Base-by-base conservation (phyloP, 1,140 invertebrate genomes). In the Hypsibius dujardini region DNA sequence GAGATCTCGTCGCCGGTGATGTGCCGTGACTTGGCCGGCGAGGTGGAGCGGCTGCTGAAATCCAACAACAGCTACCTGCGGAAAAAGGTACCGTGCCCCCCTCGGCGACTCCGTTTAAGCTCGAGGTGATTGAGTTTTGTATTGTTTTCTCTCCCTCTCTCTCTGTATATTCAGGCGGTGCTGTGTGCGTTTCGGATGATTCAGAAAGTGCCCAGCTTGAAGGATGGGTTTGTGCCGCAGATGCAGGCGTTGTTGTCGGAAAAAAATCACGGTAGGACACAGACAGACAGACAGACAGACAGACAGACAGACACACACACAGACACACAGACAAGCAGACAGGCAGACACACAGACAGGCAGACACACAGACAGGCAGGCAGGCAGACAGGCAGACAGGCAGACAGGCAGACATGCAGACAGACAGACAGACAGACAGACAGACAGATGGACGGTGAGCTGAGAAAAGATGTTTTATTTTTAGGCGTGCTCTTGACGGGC, bases 221-320 rank as follows among this genome's bases (percentile, higher is more conserved):
- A 98, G 90, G 95, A 98, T 82, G 97, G 98, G 85, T 99, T 97
- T 81, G 84, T 98, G 75, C 93, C 95, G 40, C 92, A 92, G 12
- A 95, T 94, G 1, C 84, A 94, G 76, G 92, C 91, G 76, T 82
- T 99, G 72, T 83, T 99, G 45, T 92, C 92, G 70, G 96, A 99
- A 82, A 99, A 99, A 80, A 98, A 98, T 85, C 96, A 99, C 81
- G 95, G 91, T 91, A 75, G n/a, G n/a, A n/a, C n/a, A n/a, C n/a
- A n/a, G n/a, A n/a, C n/a, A n/a, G n/a, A n/a, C n/a, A n/a, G n/a
- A n/a, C n/a, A n/a, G n/a, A n/a, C n/a, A n/a, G n/a, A n/a, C n/a
- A n/a, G n/a, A n/a, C n/a, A n/a, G n/a, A n/a, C n/a, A n/a, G n/a
- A n/a, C n/a, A n/a, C n/a, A n/a, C n/a, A n/a, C n/a, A n/a, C n/a